Conservation (phyloP, 1,140 invertebrate genomes). For the Drosophila funebris region DNA sequence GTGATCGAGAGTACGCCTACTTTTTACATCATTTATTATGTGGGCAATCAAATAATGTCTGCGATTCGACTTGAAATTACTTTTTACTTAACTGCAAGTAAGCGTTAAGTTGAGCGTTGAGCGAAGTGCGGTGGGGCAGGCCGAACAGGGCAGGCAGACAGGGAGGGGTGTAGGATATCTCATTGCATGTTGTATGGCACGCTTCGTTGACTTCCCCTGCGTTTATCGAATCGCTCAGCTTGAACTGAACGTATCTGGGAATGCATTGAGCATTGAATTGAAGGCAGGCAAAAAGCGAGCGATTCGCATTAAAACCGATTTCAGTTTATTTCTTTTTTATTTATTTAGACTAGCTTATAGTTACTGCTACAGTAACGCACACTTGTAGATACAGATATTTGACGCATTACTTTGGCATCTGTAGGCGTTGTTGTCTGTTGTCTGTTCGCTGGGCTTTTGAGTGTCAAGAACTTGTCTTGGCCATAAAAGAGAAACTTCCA, state of each 20-base stretch:
- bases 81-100: conserved; percentile 30
- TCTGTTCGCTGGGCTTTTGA: conserved; percentile 56
- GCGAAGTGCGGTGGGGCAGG: too few relatives aligned
- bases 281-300: conserved; percentile 26
- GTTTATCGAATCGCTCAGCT: conserved; percentile 64
- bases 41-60: conserved; percentile 56
- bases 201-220: conserved; percentile 61
- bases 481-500: conserved; percentile 77
- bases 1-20: conserved; percentile 49
- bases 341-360: background rate
- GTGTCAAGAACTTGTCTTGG: conserved; percentile 79
- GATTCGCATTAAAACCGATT: conserved; percentile 6
- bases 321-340: background rate
- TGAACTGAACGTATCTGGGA: conserved; percentile 38
- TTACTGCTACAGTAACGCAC: background rate
- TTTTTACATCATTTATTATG: conserved; percentile 77
- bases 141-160: too few relatives aligned
- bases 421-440: conserved; percentile 45
- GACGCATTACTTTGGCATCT: conserved; percentile 8
- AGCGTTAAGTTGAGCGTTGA: background rate
- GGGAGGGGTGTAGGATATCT: background rate
- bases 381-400: conserved; percentile 10
- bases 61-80: conserved; percentile 49
- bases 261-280: conserved; percentile 55
- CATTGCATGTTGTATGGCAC: conserved; percentile 61